Base-by-base conservation (phyloP, 1,140 invertebrate species). In the Yoshiicerus persimilis region DNA sequence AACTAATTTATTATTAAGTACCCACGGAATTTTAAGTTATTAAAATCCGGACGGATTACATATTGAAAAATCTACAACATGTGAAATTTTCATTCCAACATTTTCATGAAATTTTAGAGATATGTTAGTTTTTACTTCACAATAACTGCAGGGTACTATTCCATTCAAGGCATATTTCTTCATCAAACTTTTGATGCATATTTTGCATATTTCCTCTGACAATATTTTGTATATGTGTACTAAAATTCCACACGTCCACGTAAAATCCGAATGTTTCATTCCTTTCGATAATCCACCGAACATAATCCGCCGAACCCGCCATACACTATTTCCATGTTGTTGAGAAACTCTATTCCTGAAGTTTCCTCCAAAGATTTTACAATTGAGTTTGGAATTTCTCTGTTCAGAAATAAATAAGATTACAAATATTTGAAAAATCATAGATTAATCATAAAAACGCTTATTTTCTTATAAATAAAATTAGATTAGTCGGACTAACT, bases 271-370 rank as follows among this genome's bases (percentile, higher is more conserved):
- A 36, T 38, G 66, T 39, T 16, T 25, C 13, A 34, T 64, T 83
- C 20, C 11, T 36, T 25, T 86, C 47, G 3, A 88, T 8, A 5
- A 80, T 16, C 32, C 77, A 64, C 4, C 83, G 4, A 23, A 86
- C 27, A 36, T 88, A 88, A 16, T 30, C 56, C 11, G n/a, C 23
- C 0, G 84, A 25, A 4, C 88, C 85, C 34, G 30, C 70, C 25
- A 16, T 30, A 1, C n/a, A 25, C 25, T 86, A 88, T 66, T 87
- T 86, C 88, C 88, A 88, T 47, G 32, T 88, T 10, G 2, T 38
- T 13, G 6, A 86, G 27, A 39, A 86, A 88, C 34, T 86, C 38
- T 25, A n/a, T 11, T 0, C 85, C 85, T 36, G 20, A 20, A 4
- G 11, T 39, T 4, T 62, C 70, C 25, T 87, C 88, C 41, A 88